Evolutionary conservation across 2,888 invertebrate genomes (phyloP), one percentile per base, ranked within the genome.

Genomic region (Xanthostigma xanthostigma): DNA sequence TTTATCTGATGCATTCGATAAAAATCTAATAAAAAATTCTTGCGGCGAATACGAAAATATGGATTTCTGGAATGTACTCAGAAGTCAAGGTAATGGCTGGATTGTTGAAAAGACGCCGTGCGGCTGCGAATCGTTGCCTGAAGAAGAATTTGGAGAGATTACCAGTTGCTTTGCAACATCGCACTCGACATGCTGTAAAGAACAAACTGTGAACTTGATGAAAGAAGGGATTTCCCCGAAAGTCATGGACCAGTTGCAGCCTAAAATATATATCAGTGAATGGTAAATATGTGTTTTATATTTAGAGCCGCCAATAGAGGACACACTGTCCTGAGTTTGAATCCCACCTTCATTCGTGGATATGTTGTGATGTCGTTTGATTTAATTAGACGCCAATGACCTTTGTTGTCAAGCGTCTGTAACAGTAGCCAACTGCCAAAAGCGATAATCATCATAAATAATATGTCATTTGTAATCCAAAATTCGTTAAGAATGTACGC

Each of bases 81-180:
- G 51, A 2, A 62, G 67, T 53, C 65, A 64, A 13, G 74, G 73
- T 4, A 60, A 72, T 59, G 57, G 60, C 14, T 74, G 73, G 66
- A 57, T 4, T 46, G 61, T 75, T 11, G 76, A 76, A 60, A 54
- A 61, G 52, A 65, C 67, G 35, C 75, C 76, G 1, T 3, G 37
- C 3, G 74, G 73, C 11, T 60, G 64, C 39, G 67, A 70, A 45
- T 60, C 61, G 2, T 53, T 73, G 37, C 73, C 73, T 2, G 36
- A 51, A 36, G 57, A 60, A 50, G 64, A 69, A 12, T 70, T 72
- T 54, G 59, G 64, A 49, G 65, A 63, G 2, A 57, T 60, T 44
- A 61, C 62, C 9, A 60, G 60, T 48, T 76, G 76, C 58, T 76
- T 76, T 62, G 72, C 67, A 2, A 76, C 77, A 12, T 75, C 77